Base-by-base conservation (phyloP, 2,888 invertebrate genomes). In the Alcis repandata region DNA sequence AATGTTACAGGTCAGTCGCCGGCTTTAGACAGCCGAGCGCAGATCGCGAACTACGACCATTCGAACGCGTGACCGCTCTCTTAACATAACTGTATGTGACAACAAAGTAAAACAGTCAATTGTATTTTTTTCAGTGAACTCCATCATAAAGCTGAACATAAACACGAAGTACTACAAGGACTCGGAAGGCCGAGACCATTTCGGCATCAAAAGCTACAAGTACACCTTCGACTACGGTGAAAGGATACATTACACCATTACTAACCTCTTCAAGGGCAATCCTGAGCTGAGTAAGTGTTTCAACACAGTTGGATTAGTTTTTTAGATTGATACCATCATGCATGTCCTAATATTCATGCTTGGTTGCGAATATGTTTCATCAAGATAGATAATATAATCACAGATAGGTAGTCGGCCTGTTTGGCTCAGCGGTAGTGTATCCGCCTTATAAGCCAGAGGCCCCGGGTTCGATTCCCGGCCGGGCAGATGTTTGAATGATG, bases 161-260 rank as follows among this genome's bases (percentile, higher is more conserved):
- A 92, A 89, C 65, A 93, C 93, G 8, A 92, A 88, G 70, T 92
- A 93, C 72, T 92, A 83, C 82, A 93, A 92, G 72, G 93, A 92
- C 69, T 77, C 82, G 1, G 84, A 90, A 9, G 90, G 89, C 32
- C 85, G 91, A 6, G 92, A 93, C 70, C 93, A 93, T 71, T 93
- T 93, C 68, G 92, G 92, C 7, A 91, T 93, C 74, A 92, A 89
- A 58, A 92, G 81, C 75, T 92, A 92, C 76, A 88, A 84, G 68
- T 92, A 88, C 73, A 83, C 80, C 32, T 92, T 92, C 63, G 91
- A 92, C 71, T 93, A 92, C 59, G 93, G 93, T 17, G 93, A 92
- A 69, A 85, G 88, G 70, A 91, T 93, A 59, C 80, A 87, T 72
- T 93, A 92, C 72, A 90, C 90, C 54, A 93, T 92, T 71, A 86